Evolutionary conservation across 2,797 vertebrate species (phyloP).

Genomic region (Pantherophis alleghaniensis): DNA sequence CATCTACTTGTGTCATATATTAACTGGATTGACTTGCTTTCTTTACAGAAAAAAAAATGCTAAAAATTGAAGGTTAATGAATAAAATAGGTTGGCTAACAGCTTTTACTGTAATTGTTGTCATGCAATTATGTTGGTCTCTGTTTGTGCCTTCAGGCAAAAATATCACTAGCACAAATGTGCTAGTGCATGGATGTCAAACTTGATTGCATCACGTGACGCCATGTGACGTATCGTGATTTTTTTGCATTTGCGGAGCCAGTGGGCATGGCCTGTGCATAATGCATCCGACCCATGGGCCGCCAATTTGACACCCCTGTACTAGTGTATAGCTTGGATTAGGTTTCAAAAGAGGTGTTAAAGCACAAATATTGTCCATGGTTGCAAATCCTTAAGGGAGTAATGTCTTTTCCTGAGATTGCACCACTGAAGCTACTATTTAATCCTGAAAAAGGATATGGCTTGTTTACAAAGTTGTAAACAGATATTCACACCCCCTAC

Average conservation of each 20-base stretch:
- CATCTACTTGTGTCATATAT: neutral
- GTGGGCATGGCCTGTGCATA: too few species aligned
- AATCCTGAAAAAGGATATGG: neutral
- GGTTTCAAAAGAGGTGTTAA: neutral
- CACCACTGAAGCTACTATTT: neutral
- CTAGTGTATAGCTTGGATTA: neutral
- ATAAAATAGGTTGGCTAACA: neutral
- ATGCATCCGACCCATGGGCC: rapidly evolving
- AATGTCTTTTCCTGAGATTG: neutral
- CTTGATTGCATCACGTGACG: too few species aligned
- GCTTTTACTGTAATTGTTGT: neutral
- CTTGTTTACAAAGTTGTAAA: neutral
- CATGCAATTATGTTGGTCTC: neutral
- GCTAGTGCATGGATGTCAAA: neutral
- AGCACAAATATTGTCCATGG: neutral
- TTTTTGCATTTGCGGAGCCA: too few species aligned
- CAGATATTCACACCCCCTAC: neutral
- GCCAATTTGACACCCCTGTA: neutral
- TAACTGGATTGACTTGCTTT: neutral
- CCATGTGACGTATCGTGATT: too few species aligned
- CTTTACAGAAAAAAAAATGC: neutral
- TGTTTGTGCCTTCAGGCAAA: neutral
- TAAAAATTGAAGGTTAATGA: neutral
- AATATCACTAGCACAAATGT: neutral
- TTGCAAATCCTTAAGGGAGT: neutral